Base-by-base conservation (phyloP, 2,113 vertebrate species). In the Hemichromis elongatus region DNA sequence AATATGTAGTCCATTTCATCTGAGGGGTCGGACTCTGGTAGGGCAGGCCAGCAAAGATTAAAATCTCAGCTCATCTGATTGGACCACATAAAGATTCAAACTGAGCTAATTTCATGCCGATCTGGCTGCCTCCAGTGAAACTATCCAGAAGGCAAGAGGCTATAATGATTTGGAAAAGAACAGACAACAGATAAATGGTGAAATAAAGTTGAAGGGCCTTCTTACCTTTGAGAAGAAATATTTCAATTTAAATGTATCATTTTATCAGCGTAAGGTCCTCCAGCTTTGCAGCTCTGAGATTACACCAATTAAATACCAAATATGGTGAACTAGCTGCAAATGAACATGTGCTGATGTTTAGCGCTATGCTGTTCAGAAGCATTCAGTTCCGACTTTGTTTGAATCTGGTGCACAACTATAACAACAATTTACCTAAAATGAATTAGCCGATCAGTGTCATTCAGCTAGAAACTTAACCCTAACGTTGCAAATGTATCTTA, bases 31-130 rank as follows among this genome's bases (percentile, higher is more conserved):
- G 88, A 86, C 90, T 94, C 88, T 86, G 89, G 90, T 79, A 85
- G 94, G 85, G 88, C 89, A 89, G 90, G 87, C 91, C 87, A 73
- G 75, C 83, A 40, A 7, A 93, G 96, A 96, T 96, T 94, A 93
- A 84, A 84, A 96, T 95, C 96, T 95, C 83, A 55, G 89, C 93
- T 92, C 93, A 92, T 95, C 95, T 95, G 94, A 96, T 96, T 95
- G 93, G 94, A 93, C 93, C 88, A 57, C 70, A 90, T 89, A 91
- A 88, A 93, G 91, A 95, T 87, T 94, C 94, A 92, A 95, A 94
- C 93, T 63, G 90, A 94, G 95, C 90, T 94, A 85, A 96, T 96
- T 96, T 96, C 94, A 96, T 95, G 95, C 94, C 86, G 87, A 94
- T 96, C 95, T 92, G 90, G 85, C 84, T 77, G 93, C 92, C 91